phyloP scores from a whole-genome alignment of 1,140 invertebrate genomes.

The Coenobita brevimanus region DNA sequence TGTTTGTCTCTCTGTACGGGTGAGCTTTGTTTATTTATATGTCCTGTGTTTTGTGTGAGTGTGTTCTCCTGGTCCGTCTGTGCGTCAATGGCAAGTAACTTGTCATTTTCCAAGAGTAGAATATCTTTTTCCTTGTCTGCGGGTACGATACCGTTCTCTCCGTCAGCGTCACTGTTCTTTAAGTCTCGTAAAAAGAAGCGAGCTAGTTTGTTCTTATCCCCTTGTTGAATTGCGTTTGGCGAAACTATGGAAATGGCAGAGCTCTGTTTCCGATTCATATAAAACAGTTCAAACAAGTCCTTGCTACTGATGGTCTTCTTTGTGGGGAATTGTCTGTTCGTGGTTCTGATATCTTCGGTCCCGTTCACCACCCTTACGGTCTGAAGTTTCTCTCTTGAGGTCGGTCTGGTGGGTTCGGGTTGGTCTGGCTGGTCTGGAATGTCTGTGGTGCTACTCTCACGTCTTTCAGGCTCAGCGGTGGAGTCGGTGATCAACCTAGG shows the following conservation, averaged over 20 bases:
- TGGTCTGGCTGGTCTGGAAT: not conserved
- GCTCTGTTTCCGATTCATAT: not conserved
- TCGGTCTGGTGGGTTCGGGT: not conserved
- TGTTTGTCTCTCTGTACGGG: not conserved
- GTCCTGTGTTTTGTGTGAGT: not conserved
- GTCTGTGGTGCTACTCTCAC: not conserved
- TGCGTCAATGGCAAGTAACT: not conserved
- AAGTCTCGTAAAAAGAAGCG: slow-evolving; percentile 8
- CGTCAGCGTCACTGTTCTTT: not conserved
- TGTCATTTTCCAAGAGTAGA: not conserved
- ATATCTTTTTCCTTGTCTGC: not conserved
- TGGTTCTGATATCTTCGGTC: not conserved
- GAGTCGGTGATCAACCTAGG: not conserved
- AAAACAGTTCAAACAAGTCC: slow-evolving; percentile 24
- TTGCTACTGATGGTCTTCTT: not conserved
- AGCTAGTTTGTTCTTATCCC: not conserved
- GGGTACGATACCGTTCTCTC: no score
- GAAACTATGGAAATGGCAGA: not conserved
- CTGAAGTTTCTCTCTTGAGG: slow-evolving; percentile 19
- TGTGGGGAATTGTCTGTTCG: not conserved
- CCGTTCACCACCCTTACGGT: slow-evolving; percentile 5
- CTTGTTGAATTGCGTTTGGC: not conserved
- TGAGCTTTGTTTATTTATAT: not conserved
- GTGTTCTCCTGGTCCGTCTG: not conserved
- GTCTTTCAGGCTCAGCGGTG: not conserved